Evolutionary conservation across 2,113 vertebrate genomes (phyloP).

Genomic region (Cairina moschata): DNA sequence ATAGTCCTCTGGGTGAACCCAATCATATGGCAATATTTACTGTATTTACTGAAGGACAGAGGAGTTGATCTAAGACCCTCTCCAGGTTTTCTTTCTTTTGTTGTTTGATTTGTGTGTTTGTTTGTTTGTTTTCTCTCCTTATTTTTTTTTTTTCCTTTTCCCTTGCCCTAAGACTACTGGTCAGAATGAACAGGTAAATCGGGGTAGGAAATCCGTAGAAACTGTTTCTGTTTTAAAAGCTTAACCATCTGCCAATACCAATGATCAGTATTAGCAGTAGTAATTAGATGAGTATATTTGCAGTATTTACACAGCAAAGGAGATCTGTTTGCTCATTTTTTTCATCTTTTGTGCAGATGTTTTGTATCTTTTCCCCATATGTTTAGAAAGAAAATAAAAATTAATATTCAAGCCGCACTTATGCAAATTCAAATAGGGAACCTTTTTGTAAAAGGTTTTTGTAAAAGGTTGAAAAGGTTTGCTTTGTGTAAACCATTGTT

Average conservation of each 20-base stretch:
- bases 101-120: no score
- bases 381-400: constrained; percentile 5
- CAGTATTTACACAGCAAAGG: neutral
- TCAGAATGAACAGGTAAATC: constrained; percentile 38
- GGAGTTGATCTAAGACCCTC: neutral
- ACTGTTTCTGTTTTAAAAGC: constrained; percentile 33
- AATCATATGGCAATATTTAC: neutral
- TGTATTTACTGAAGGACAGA: neutral
- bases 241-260: constrained; percentile 52
- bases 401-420: constrained; percentile 19
- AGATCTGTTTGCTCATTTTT: neutral
- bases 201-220: constrained; percentile 23
- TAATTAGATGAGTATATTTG: constrained; percentile 26
- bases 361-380: neutral
- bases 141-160: accelerated
- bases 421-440: neutral
- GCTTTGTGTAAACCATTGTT: neutral
- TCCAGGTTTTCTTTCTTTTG: neutral
- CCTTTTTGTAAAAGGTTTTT: no score
- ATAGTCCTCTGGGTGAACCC: neutral
- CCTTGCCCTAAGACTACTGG: neutral
- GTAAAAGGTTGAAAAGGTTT: no score
- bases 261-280: constrained; percentile 29
- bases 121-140: neutral
- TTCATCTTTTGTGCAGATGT: constrained; percentile 23